Evolutionary conservation across 2,888 invertebrate species (phyloP), one percentile per base, ranked within the genome.

Genomic region (Alentia gelatinosa): DNA sequence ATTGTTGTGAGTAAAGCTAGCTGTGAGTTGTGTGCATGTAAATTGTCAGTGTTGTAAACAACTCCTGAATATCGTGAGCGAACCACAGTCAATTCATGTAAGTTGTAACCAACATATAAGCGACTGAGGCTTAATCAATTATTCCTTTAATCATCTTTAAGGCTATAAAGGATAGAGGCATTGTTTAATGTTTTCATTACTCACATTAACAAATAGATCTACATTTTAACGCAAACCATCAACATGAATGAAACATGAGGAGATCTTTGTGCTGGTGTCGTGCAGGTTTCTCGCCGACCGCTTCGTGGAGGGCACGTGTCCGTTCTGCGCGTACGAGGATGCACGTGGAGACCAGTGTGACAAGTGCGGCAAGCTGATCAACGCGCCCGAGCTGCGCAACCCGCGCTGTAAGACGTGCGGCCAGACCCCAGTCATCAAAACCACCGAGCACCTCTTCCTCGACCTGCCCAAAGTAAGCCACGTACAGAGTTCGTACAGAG

Each of bases 321-420:
- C 99, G 0, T 97, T 98, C 84, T 99, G 99, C 95, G 97, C 97
- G 1, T 99, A 98, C 96, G 98, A 98, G 93, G 98, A 98, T 95
- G 99, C 99, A 0, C 97, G 99, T 68, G 99, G 99, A 0, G 99
- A 99, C 96, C 99, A 99, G 92, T 99, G 99, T 96, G 99, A 99
- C 96, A 98, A 98, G 93, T 99, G 99, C 95, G 98, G 99, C 0
- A 98, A 98, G 95, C 97, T 99, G 15, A 98, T 99, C 90, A 99
- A 99, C 96, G 98, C 99, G 0, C 97, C 97, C 0, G 99, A 99
- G 91, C 96, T 99, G 40, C 97, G 97, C 91, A 97, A 97, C 91
- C 98, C 99, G 0, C 97, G 98, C 15, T 99, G 99, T 96, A 99
- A 99, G 96, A 96, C 98, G 0, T 99, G 99, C 96, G 96, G 97